A percentile compares a stretch with the other conserved stretches of the same genome.
These are phyloP conservation scores for Zaprionus bogoriensis DNA, from an alignment of 2,888 invertebrate species.

Conservation along the genomic window DNA sequence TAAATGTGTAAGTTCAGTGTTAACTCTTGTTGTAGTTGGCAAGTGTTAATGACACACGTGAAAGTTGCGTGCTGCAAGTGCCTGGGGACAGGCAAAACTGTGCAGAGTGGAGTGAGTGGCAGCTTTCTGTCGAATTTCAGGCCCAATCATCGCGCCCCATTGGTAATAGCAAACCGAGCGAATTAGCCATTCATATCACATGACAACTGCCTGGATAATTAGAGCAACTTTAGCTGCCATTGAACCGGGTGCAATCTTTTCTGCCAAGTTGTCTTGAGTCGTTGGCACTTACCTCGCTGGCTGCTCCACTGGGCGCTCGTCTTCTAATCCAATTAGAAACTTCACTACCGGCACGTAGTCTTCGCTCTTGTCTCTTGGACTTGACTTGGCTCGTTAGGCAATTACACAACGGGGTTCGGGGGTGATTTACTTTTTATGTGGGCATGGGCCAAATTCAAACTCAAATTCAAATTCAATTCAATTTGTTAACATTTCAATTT, in stretches of 20 bases:
- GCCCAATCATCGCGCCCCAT: slow-evolving; percentile 12
- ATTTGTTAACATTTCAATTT: slow-evolving; percentile 76
- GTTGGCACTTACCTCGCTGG: slow-evolving; percentile 57
- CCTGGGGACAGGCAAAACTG: too few relatives aligned
- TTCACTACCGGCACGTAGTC: slow-evolving; percentile 49
- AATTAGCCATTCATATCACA: slow-evolving; percentile 71
- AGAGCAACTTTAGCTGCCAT: slow-evolving; percentile 36
- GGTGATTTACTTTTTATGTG: too few relatives aligned
- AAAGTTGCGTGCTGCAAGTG: slow-evolving; percentile 41
- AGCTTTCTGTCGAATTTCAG: slow-evolving; percentile 16
- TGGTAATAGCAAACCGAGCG: slow-evolving; percentile 29
- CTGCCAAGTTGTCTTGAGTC: background rate
- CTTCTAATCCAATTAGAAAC: slow-evolving; percentile 75
- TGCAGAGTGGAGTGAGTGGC: too few relatives aligned
- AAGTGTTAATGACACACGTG: slow-evolving; percentile 43
- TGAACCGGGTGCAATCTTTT: slow-evolving; percentile 18
- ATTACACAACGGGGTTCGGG: too few relatives aligned
- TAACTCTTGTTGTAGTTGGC: slow-evolving; percentile 20
- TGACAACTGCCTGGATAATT: slow-evolving; percentile 59
- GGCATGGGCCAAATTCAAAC: background rate
- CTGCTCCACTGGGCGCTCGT: slow-evolving; percentile 53
- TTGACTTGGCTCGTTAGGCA: slow-evolving; percentile 58
- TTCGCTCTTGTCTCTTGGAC: slow-evolving; percentile 27
- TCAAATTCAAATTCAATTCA: slow-evolving; percentile 65
- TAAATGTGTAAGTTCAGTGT: slow-evolving; percentile 59